Evolutionary conservation across 2,888 invertebrate genomes (phyloP).

Genomic region (Eupithecia insigniata): DNA sequence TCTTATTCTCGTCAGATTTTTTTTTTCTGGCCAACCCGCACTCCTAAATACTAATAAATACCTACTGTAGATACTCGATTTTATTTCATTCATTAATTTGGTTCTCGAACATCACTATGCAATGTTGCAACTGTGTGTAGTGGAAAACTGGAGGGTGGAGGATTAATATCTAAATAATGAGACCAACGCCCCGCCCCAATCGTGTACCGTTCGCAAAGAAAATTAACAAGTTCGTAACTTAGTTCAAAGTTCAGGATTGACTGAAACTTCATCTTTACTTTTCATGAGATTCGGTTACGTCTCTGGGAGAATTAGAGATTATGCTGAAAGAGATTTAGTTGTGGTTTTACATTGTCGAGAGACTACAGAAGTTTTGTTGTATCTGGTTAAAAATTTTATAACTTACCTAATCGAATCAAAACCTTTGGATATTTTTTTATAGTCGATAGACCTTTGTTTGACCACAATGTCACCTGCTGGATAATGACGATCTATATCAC

Average conservation of each 20-base stretch:
- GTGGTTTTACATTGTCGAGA: neutral
- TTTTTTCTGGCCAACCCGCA: no score
- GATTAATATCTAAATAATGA: slow-evolving; percentile 84
- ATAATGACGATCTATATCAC: no score
- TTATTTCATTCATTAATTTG: slow-evolving; percentile 6
- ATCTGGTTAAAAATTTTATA: neutral
- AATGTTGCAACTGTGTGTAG: slow-evolving; percentile 24
- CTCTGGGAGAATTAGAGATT: neutral
- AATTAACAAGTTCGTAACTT: slow-evolving; percentile 8
- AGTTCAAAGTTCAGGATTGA: slow-evolving; percentile 6
- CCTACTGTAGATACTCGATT: neutral
- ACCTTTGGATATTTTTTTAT: no score
- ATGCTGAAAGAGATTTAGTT: neutral
- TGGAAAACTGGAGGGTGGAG: slow-evolving; percentile 62
- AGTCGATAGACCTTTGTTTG: no score
- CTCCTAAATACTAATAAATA: neutral
- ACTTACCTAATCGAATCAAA: neutral
- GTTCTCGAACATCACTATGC: slow-evolving; percentile 19
- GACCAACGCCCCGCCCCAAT: slow-evolving; percentile 73
- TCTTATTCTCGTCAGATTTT: no score
- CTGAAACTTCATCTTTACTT: neutral
- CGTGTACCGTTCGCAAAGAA: slow-evolving; percentile 58
- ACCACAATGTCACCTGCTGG: no score
- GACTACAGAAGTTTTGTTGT: neutral
- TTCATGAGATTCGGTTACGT: neutral